Percentiles rank a stretch among this genome's conserved stretches.
Conservation (phyloP, 1,140 invertebrate genomes). For the Heliothis virescens region DNA sequence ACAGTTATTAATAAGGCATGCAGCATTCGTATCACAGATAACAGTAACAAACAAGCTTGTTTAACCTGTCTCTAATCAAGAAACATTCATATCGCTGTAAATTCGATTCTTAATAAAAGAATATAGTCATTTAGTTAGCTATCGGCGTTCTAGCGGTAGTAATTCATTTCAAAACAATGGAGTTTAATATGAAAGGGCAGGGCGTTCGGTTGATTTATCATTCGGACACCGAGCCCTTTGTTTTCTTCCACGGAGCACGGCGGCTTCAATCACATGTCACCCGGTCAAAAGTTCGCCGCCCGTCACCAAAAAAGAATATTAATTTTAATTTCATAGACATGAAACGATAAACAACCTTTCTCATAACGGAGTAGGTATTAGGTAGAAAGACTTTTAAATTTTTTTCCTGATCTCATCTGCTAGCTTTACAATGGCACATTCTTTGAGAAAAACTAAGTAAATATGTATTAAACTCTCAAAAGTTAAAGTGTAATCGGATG, state of each 20-base stretch:
- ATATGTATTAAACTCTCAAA: constrained; percentile 1
- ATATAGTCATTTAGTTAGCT: constrained; percentile 35
- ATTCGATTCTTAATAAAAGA: constrained; percentile 16
- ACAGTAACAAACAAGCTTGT: constrained; percentile 40
- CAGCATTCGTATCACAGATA: constrained; percentile 40
- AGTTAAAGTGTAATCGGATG: constrained; percentile 16
- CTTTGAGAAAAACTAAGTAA: neutral
- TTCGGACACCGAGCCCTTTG: constrained; percentile 69
- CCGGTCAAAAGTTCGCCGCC: constrained; percentile 64
- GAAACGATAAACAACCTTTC: neutral
- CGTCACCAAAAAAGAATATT: constrained; percentile 43
- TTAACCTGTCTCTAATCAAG: constrained; percentile 42
- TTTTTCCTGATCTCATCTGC: no score
- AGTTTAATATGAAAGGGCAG: constrained; percentile 70
- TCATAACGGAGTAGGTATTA: neutral
- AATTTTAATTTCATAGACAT: constrained; percentile 34
- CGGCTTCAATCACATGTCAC: constrained; percentile 62
- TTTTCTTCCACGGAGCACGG: constrained; percentile 62
- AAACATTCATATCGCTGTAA: constrained; percentile 24
- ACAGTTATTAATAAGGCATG: constrained; percentile 40
- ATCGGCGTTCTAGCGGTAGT: constrained; percentile 49
- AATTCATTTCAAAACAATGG: constrained; percentile 69
- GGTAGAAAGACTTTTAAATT: neutral
- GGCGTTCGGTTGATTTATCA: constrained; percentile 76
- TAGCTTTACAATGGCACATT: neutral